phyloP scores from a whole-genome alignment of 1,140 invertebrate species.

The Asobara japonica region DNA sequence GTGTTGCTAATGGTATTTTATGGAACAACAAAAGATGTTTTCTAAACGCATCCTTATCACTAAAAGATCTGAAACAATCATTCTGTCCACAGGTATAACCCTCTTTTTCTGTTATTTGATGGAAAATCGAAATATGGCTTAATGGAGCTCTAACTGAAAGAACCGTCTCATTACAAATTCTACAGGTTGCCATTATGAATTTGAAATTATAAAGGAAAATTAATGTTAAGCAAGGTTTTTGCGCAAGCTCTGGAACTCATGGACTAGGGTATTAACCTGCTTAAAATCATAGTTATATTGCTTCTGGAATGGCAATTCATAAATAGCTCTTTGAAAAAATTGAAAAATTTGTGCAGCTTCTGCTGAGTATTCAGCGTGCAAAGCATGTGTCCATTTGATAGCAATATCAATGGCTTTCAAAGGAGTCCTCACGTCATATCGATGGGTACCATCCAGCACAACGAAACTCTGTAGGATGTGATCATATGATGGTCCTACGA shows the following conservation, averaged over 20 bases:
- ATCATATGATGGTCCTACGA: slow-evolving; percentile 13
- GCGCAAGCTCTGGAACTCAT: background rate
- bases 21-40: background rate
- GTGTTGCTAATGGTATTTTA: background rate
- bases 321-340: slow-evolving; percentile 25
- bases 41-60: background rate
- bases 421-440: slow-evolving; percentile 22
- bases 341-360: slow-evolving; percentile 22
- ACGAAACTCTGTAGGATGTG: slow-evolving; percentile 20
- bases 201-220: no score
- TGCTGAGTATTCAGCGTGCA: slow-evolving; percentile 24
- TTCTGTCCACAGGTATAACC: background rate
- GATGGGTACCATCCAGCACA: slow-evolving; percentile 11
- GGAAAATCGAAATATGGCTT: no score
- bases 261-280: slow-evolving; percentile 15
- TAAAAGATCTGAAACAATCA: background rate
- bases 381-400: slow-evolving; percentile 25
- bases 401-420: slow-evolving; percentile 27
- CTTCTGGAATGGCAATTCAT: slow-evolving; percentile 14
- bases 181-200: no score
- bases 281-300: slow-evolving; percentile 3
- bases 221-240: no score
- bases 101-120: no score
- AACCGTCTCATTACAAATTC: no score
- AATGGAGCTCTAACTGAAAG: no score